Percentiles rank a stretch among this genome's conserved stretches.
Conservation (phyloP, 2,888 invertebrate species). For the Heliconius aoede region DNA sequence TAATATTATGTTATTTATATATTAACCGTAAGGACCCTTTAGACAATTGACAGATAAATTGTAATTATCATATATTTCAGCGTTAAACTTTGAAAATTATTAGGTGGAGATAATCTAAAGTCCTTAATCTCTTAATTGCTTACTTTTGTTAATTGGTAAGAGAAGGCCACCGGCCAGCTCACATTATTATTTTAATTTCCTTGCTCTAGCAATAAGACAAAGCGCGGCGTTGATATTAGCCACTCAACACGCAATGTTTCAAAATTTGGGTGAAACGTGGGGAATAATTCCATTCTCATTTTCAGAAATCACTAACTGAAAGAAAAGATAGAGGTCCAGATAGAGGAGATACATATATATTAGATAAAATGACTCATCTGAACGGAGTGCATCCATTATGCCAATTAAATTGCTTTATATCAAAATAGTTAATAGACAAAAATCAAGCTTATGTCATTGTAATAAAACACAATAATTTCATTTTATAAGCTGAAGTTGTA, state of each 20-base stretch:
- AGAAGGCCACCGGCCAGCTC: background rate
- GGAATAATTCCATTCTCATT: too few species aligned
- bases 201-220: background rate
- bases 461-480: constrained; percentile 43
- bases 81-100: background rate
- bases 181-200: background rate
- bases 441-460: constrained; percentile 50
- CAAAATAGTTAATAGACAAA: constrained; percentile 52
- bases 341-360: background rate
- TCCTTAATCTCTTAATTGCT: background rate
- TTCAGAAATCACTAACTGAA: background rate
- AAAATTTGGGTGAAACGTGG: too few species aligned
- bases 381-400: constrained; percentile 63
- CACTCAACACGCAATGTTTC: background rate
- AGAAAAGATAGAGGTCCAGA: background rate
- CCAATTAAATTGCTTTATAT: constrained; percentile 61
- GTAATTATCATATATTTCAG: background rate
- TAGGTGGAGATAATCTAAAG: background rate
- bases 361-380: constrained; percentile 64
- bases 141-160: background rate
- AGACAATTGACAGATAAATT: background rate
- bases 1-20: constrained; percentile 30
- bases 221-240: background rate
- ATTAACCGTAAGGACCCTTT: background rate
- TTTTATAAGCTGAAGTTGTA: background rate